Evolutionary conservation across 2,888 invertebrate species (phyloP).

Genomic region (Eilema depressum): DNA sequence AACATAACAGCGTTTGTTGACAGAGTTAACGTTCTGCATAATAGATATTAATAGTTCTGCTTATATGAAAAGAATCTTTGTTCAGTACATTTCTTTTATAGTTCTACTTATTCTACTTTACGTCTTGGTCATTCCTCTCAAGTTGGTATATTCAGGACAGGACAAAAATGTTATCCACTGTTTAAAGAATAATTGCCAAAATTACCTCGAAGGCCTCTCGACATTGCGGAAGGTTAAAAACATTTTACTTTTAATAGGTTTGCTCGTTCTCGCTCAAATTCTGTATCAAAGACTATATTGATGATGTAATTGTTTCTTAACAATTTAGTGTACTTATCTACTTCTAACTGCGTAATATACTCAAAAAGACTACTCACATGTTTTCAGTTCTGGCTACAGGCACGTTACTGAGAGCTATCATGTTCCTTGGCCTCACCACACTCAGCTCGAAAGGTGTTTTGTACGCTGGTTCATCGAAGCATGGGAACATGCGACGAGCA

Average conservation of each 20-base stretch:
- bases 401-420: conserved; percentile 89
- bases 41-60: not conserved
- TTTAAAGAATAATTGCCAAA: not conserved
- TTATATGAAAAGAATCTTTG: not conserved
- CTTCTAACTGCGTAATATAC: not conserved
- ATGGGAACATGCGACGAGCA: conserved; percentile 92
- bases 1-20: not conserved
- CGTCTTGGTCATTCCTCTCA: not conserved
- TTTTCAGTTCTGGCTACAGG: conserved; percentile 86
- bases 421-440: conserved; percentile 87
- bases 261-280: not conserved
- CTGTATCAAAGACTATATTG: not conserved
- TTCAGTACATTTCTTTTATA: not conserved
- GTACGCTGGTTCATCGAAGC: conserved; percentile 92
- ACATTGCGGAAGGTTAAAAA: not conserved
- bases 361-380: conserved; percentile 82
- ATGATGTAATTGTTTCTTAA: not conserved
- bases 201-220: not conserved
- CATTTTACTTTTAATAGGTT: not conserved
- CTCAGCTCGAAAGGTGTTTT: conserved; percentile 90
- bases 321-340: too few species aligned
- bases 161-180: not conserved
- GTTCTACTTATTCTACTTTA: not conserved
- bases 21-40: not conserved
- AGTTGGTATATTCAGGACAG: not conserved